Evolutionary conservation across 2,113 vertebrate genomes (phyloP).

Genomic region (Microtus richardsoni): DNA sequence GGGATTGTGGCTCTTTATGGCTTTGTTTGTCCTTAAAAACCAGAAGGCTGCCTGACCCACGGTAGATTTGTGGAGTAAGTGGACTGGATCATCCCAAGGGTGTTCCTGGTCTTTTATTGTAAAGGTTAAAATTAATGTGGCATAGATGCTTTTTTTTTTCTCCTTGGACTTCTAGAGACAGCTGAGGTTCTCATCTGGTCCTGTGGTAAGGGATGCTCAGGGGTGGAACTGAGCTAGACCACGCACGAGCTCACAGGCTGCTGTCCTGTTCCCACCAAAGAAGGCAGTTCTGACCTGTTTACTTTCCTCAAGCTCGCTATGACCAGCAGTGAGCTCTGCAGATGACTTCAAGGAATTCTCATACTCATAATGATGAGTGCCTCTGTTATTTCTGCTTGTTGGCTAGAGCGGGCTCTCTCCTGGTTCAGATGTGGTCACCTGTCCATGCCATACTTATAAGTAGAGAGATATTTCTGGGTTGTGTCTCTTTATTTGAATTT

Average conservation of each 20-base stretch:
- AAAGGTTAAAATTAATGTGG: background rate
- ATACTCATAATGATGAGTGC: accelerated
- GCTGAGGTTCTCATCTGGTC: background rate
- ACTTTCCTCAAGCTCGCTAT: accelerated
- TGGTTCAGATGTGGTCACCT: background rate
- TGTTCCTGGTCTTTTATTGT: background rate
- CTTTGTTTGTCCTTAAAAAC: background rate
- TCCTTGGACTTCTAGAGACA: background rate
- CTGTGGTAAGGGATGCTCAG: background rate
- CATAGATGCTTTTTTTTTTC: background rate
- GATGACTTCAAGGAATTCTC: accelerated
- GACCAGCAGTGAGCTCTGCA: background rate
- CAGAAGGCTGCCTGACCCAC: background rate
- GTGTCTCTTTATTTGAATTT: background rate
- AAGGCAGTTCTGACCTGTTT: accelerated
- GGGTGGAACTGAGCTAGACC: accelerated
- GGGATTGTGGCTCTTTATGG: background rate
- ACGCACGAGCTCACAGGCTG: background rate
- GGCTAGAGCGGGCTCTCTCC: background rate
- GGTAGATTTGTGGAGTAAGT: background rate
- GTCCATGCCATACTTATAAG: background rate
- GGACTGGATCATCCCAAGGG: background rate
- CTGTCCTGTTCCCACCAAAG: background rate
- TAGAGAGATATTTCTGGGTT: background rate
- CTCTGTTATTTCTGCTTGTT: background rate